Evolutionary conservation across 2,888 invertebrate genomes (phyloP).

Genomic region (Ochlodes sylvanus): DNA sequence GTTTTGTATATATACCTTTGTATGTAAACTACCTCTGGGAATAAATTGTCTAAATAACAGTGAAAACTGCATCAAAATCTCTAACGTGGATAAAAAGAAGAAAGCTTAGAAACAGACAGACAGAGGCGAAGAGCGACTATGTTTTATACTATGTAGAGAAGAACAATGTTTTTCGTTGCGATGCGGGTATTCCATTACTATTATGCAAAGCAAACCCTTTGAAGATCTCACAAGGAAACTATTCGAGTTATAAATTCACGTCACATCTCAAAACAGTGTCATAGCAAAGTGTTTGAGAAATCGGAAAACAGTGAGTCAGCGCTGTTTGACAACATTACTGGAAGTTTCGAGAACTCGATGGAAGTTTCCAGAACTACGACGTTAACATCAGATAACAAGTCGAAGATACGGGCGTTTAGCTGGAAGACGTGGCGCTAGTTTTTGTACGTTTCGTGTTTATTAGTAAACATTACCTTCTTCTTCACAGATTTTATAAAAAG

Average conservation of each 20-base stretch:
- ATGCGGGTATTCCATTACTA: too few species aligned
- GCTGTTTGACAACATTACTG: slow-evolving; percentile 31
- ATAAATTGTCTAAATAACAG: too few species aligned
- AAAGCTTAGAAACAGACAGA: too few species aligned
- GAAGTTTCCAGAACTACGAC: slow-evolving; percentile 23
- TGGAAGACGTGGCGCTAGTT: not conserved
- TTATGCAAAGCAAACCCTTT: not conserved
- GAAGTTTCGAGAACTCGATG: slow-evolving; percentile 18
- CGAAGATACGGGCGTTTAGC: slow-evolving; percentile 7
- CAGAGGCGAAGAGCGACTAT: too few species aligned
- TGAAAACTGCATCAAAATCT: too few species aligned
- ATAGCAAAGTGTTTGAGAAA: slow-evolving; percentile 31
- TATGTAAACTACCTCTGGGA: too few species aligned
- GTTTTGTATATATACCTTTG: too few species aligned
- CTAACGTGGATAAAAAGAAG: too few species aligned
- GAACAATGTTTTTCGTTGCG: too few species aligned
- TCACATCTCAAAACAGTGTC: slow-evolving; percentile 35
- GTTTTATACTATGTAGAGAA: too few species aligned
- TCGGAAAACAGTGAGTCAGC: slow-evolving; percentile 37
- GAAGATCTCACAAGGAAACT: slow-evolving; percentile 14
- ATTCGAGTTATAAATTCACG: slow-evolving; percentile 30
- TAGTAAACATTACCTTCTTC: not conserved
- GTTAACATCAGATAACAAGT: slow-evolving; percentile 17
- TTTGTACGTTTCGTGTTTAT: slow-evolving; percentile 7
- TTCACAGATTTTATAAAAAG: too few species aligned